Evolutionary conservation across 2,888 invertebrate genomes (phyloP).

Genomic region (Dryococelus australis): DNA sequence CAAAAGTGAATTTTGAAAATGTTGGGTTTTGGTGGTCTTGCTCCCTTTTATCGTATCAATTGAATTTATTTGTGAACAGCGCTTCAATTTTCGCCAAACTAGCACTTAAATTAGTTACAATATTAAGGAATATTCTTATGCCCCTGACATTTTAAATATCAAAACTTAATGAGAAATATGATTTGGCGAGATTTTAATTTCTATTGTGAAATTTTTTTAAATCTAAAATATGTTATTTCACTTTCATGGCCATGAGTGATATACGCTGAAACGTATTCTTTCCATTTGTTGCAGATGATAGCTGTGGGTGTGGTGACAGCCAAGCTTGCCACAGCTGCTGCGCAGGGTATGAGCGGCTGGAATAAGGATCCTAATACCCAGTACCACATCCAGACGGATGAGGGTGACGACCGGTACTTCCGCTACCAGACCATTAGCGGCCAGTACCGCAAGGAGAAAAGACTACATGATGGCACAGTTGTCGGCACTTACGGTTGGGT

Average conservation of each 20-base stretch:
- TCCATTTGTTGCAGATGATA: conserved; percentile 55
- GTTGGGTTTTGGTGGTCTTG: too few relatives aligned
- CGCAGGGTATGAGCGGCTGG: conserved; percentile 60
- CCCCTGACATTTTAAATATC: too few relatives aligned
- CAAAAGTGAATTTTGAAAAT: too few relatives aligned
- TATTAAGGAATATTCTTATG: too few relatives aligned
- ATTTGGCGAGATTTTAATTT: too few relatives aligned
- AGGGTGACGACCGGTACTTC: conserved; percentile 90
- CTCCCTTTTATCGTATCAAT: too few relatives aligned
- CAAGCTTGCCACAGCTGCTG: conserved; percentile 39
- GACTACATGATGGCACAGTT: conserved; percentile 86
- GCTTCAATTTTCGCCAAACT: too few relatives aligned
- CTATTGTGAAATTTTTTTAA: too few relatives aligned
- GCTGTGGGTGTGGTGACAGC: conserved; percentile 52
- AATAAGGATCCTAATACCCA: conserved; percentile 72
- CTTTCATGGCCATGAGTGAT: background rate
- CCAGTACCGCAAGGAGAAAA: conserved; percentile 87
- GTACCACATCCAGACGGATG: conserved; percentile 92
- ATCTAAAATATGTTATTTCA: too few relatives aligned
- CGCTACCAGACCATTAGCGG: conserved; percentile 88
- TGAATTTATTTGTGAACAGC: too few relatives aligned
- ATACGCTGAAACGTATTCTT: background rate
- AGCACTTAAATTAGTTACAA: too few relatives aligned
- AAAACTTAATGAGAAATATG: too few relatives aligned
- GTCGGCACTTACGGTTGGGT: conserved; percentile 91